These are phyloP conservation scores for Chloromyia formosa DNA, from an alignment of 2,888 invertebrate genomes.

Conservation along the genomic window DNA sequence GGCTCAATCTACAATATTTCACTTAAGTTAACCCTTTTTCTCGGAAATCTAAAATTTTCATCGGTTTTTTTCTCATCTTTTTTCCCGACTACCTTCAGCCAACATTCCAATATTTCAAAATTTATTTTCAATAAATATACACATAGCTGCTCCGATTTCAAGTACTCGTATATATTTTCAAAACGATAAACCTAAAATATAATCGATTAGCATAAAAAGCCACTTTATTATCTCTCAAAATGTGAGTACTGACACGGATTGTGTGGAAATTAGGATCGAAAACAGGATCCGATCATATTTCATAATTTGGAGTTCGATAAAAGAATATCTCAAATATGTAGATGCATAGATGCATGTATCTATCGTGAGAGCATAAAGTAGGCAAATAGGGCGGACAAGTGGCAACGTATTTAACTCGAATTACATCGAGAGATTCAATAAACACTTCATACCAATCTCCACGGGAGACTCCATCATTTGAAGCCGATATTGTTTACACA, in stretches of 20 bases:
- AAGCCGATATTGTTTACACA: constrained; percentile 18
- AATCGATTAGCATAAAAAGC: constrained; percentile 20
- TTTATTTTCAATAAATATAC: too few relatives aligned
- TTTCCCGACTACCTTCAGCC: too few relatives aligned
- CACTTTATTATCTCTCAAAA: constrained; percentile 15
- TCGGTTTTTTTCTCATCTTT: too few relatives aligned
- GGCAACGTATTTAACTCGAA: constrained; percentile 28
- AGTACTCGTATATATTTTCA: background rate
- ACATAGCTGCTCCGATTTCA: too few relatives aligned
- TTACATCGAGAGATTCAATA: constrained; percentile 26
- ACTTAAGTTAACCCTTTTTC: too few relatives aligned
- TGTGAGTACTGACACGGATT: background rate
- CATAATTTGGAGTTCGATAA: background rate
- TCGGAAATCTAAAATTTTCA: too few relatives aligned
- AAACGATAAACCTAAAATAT: background rate
- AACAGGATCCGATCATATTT: constrained; percentile 22
- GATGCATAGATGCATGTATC: background rate
- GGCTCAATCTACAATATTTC: too few relatives aligned
- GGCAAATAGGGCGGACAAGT: constrained; percentile 33
- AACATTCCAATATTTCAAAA: too few relatives aligned
- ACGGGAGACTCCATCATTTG: background rate
- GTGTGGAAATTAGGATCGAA: constrained; percentile 25
- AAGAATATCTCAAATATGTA: background rate
- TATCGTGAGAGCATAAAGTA: background rate
- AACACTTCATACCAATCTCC: constrained; percentile 18